phyloP scores from a whole-genome alignment of 2,113 vertebrate species.

The Pteropus alecto region DNA sequence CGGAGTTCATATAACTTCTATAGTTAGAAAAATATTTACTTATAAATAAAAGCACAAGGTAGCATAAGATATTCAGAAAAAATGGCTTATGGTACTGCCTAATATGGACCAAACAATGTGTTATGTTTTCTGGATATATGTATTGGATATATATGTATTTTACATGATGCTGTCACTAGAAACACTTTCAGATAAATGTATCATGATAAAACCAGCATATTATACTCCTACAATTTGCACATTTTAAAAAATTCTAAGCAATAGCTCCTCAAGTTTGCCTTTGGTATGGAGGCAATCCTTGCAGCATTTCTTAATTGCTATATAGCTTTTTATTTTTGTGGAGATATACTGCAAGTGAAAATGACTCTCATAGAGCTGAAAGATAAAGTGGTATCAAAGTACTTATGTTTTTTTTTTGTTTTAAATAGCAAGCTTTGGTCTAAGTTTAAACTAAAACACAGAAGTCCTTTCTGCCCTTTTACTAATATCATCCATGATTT shows the following conservation, averaged over 20 bases:
- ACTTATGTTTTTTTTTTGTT: neutral
- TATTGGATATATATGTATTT: neutral
- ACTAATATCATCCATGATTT: neutral
- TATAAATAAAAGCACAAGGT: neutral
- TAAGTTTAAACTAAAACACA: neutral
- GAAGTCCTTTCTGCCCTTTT: neutral
- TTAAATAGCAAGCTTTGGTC: neutral
- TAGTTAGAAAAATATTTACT: neutral
- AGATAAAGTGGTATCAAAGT: conserved; percentile 43
- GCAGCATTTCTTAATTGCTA: conserved; percentile 57
- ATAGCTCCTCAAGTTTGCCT: conserved; percentile 51
- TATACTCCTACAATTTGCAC: neutral
- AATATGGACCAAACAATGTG: neutral
- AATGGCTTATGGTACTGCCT: neutral
- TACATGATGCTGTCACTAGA: neutral
- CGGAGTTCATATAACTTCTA: neutral
- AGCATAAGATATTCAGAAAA: neutral
- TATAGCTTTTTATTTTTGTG: conserved; percentile 31
- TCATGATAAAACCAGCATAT: neutral
- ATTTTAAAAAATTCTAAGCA: conserved; percentile 30
- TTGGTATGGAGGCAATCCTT: conserved; percentile 29
- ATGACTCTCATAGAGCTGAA: conserved; percentile 54
- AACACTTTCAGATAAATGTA: neutral
- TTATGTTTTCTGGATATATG: neutral
- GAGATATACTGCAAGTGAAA: conserved; percentile 47